Base-by-base conservation (phyloP, 2,797 vertebrate genomes). In the Chelon labrosus region DNA sequence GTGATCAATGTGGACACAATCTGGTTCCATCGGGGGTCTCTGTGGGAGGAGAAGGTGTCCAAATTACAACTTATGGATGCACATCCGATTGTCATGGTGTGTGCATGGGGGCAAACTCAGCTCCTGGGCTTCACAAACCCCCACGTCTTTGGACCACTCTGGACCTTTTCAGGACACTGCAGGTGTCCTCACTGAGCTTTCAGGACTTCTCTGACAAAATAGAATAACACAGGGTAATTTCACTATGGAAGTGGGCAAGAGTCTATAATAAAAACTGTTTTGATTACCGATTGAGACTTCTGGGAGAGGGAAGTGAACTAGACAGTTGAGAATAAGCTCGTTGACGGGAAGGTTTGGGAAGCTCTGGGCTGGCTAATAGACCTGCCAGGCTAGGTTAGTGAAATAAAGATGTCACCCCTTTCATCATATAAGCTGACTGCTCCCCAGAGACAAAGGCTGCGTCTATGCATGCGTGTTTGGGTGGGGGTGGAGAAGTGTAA, bases 391-490 rank as follows among this genome's bases (percentile, higher is more conserved):
- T 72, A 77, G 84, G 88, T 93, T 93, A 91, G 91, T 70, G 85
- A 75, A 89, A 93, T 93, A 89, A 90, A 93, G 91, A 91, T 90
- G 89, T 93, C 90, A 85, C 89, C 84, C 88, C 87, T 86, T 83
- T 85, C 83, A 91, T 92, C 90, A 91, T 88, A 87, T 62, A 54
- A 91, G 73, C 82, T 92, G 90, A 91, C 91, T 89, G 88, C 86
- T 90, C 90, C 88, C 90, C 70, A 19, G 88, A 88, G 89, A 91
- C 89, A 75, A 77, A 84, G 84, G 75, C 20, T 54, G 78, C 8
- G 19, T 77, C 9, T 56, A 0, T 41, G 56, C n/a, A 31, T 69
- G 73, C 17, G 78, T 44, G 54, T 69, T 67, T 76, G 51, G 25
- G 65, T 27, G 42, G 73, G n/a, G 67, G 67, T 42, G 65, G 82